Base-by-base conservation (phyloP, 2,888 invertebrate species). In the Tryphoninae sp. region DNA sequence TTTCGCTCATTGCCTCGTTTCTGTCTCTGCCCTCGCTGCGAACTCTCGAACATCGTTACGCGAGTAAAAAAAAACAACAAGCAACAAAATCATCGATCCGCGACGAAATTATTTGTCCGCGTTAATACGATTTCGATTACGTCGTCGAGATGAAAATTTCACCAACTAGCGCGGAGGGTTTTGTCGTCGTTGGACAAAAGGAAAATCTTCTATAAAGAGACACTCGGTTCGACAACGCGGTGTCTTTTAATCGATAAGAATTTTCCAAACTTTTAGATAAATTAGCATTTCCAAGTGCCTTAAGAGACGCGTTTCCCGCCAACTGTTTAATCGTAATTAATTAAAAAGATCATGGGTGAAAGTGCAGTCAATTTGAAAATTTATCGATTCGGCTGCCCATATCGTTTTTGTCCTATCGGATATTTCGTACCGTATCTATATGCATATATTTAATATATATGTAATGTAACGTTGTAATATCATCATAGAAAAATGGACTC, bases 261-360 rank as follows among this genome's bases (percentile, higher is more conserved):
- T 86, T 85, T 86, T 86, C 82, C 74, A 83, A 85, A 82, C 84
- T 84, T 84, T 86, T 84, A 85, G 81, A 80, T 83, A 84, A 86
- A 89, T 89, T 89, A 88, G 89, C 88, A 89, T 89, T 89, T 89
- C 76, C 87, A 89, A 89, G 89, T 89, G 89, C 89, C 89, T 89
- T 89, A 88, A 87, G 84, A 86, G 82, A 87, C 84, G 85, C 77
- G 58, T 82, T 81, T 84, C 80, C 82, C 81, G 86, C 86, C 86
- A 84, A 80, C 79, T 82, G 84, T 86, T 79, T 80, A 85, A 85
- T 81, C 83, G 13, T 65, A 45, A 53, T 23, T 55, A 69, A 53
- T 26, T 33, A 77, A 69, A 59, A 62, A 19, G 84, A 88, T 87
- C 84, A 86, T 80, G 84, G 81, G 51, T 85, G 83, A 81, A 85